Evolutionary conservation across 1,140 invertebrate genomes (phyloP), one percentile per base, ranked within the genome.

Genomic region (Drosophila nebulosa): DNA sequence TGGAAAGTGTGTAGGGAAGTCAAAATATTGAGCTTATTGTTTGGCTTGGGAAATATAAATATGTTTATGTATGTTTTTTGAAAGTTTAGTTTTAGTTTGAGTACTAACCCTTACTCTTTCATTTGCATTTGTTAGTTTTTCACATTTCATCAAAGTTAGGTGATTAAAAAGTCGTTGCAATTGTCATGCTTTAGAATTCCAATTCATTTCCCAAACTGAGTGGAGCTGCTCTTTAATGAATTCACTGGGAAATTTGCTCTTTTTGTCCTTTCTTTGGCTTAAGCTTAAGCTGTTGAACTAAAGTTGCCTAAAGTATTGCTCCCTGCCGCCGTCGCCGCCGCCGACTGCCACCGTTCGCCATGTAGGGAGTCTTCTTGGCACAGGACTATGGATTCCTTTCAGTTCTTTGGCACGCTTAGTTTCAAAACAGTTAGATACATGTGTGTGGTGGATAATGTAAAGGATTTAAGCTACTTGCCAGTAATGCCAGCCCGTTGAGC

Each of bases 381-480:
- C 18, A 46, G 39, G 9, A 46, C 18, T 46, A 7, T 18, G 39
- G 16, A 46, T 46, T 21, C 39, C 16, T 21, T 46, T 21, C 39
- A 46, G 58, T 57, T 68, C 65, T 72, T 63, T 52, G 78, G 50
- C 73, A 46, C 65, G 39, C 51, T 27, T 53, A 27, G 73, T 74
- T 76, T 76, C 60, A 69, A 53, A 71, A 58, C 73, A 78, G 67
- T 74, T 75, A 64, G 73, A 58, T 21, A 21, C 39, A 50, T 55
- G 30, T 57, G 36, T 51, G 27, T 52, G 46, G 74, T 46, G 78
- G 69, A 77, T 80, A 80, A 73, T 63, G 78, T 81, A 64, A 77
- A 69, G 78, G 78, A 81, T 81, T 81, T 79, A 80, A 81, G 78
- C 73, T 76, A 81, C 78, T 79, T 76, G 77, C 77, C 64, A 62